These are phyloP conservation scores for Cryptocephalus primarius DNA, from an alignment of 2,888 invertebrate species.

Conservation along the genomic window DNA sequence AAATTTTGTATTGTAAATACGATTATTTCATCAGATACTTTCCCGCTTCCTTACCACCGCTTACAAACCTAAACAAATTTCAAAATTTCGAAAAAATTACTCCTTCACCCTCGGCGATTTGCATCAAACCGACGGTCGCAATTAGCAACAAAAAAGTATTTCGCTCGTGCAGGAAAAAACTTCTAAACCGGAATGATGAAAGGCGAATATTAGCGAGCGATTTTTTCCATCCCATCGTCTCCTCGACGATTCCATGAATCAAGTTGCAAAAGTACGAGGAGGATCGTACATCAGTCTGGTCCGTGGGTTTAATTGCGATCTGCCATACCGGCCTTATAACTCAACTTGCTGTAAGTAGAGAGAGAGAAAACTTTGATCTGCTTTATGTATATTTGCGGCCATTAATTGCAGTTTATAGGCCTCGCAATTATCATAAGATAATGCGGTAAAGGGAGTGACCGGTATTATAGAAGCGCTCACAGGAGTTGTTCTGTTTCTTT, in stretches of 20 bases:
- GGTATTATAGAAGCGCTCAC: conserved; percentile 16
- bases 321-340: conserved; percentile 33
- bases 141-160: too few species aligned
- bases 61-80: too few species aligned
- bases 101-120: too few species aligned
- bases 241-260: conserved; percentile 19
- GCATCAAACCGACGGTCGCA: too few species aligned
- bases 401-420: conserved; percentile 40
- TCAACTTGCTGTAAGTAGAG: conserved; percentile 18
- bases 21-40: too few species aligned
- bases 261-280: conserved; percentile 29
- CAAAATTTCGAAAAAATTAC: too few species aligned
- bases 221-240: too few species aligned
- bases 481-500: conserved; percentile 12
- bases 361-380: conserved; percentile 36
- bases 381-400: conserved; percentile 37
- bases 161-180: too few species aligned
- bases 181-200: too few species aligned
- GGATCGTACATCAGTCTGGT: conserved; percentile 37
- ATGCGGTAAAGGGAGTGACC: conserved; percentile 33
- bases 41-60: too few species aligned
- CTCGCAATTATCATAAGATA: conserved; percentile 39
- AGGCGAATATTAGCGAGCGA: too few species aligned
- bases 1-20: too few species aligned
- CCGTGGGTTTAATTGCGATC: conserved; percentile 38